A percentile compares a stretch with the other conserved stretches of the same genome.
Conservation (phyloP, 2,888 invertebrate species). For the Brassicogethes aeneus region DNA sequence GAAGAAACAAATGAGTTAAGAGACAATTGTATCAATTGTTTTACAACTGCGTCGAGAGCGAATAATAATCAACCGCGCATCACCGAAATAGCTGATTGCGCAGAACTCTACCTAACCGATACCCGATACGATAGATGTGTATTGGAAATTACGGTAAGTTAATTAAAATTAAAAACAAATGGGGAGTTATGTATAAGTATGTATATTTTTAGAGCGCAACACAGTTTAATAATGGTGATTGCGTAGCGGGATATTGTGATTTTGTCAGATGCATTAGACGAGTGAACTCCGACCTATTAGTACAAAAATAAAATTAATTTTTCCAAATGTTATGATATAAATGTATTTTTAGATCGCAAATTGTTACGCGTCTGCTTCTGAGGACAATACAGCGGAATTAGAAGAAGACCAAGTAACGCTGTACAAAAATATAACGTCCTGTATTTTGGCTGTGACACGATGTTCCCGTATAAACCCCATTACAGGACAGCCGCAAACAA, state of each 20-base stretch:
- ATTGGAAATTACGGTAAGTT: constrained; percentile 42
- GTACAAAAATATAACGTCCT: constrained; percentile 56
- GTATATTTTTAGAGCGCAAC: constrained; percentile 12
- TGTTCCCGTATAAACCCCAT: constrained; percentile 56
- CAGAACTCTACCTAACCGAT: constrained; percentile 45
- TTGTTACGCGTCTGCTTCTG: constrained; percentile 46
- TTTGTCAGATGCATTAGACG: constrained; percentile 51
- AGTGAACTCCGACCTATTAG: constrained; percentile 49
- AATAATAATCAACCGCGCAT: constrained; percentile 48
- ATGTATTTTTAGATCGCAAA: constrained; percentile 43
- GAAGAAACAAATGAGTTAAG: constrained; percentile 44
- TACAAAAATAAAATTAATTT: constrained; percentile 27
- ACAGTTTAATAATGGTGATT: constrained; percentile 27
- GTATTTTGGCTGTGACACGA: constrained; percentile 53
- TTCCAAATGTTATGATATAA: constrained; percentile 3
- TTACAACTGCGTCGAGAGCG: constrained; percentile 29
- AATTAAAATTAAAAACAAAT: neutral
- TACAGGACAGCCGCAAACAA: constrained; percentile 52
- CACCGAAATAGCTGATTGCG: constrained; percentile 45
- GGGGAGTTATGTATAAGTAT: neutral
- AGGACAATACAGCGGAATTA: constrained; percentile 42
- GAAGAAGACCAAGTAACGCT: constrained; percentile 47
- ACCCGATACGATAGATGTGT: constrained; percentile 47
- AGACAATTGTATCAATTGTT: constrained; percentile 57
- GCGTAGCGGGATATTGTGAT: constrained; percentile 52